These are phyloP conservation scores for Syrrhaptes paradoxus DNA, from an alignment of 2,113 vertebrate species.

Conservation along the genomic window DNA sequence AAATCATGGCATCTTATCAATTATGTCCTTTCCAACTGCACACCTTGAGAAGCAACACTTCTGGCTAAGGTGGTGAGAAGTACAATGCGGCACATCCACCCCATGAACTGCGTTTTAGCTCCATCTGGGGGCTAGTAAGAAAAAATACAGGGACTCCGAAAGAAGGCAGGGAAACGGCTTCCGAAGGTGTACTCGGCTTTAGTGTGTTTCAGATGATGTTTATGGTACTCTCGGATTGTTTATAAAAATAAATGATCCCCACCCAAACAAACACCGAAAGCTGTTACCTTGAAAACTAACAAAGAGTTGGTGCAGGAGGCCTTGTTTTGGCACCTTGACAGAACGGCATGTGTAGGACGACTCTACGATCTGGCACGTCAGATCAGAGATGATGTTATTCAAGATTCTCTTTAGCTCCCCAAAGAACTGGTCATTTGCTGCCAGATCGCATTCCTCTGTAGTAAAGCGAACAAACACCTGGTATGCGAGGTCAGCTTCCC, in stretches of 20 bases:
- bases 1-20: neutral
- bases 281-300: conserved; percentile 73
- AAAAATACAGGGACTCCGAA: conserved; percentile 27
- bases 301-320: conserved; percentile 67
- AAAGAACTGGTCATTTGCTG: conserved; percentile 49
- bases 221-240: too few species aligned
- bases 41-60: neutral
- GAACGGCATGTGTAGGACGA: conserved; percentile 66
- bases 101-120: conserved; percentile 57
- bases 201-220: neutral
- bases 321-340: conserved; percentile 33
- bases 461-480: conserved; percentile 63
- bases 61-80: accelerated
- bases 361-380: conserved; percentile 57
- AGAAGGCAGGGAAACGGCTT: neutral
- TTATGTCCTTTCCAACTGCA: neutral
- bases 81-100: neutral
- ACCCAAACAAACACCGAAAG: neutral
- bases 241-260: neutral
- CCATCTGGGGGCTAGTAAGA: conserved; percentile 69
- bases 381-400: conserved; percentile 50
- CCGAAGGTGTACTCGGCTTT: accelerated
- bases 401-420: conserved; percentile 48
- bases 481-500: conserved; percentile 74
- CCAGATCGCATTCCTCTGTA: conserved; percentile 40